Base-by-base conservation (phyloP, 2,113 vertebrate species). In the Poecile atricapillus region DNA sequence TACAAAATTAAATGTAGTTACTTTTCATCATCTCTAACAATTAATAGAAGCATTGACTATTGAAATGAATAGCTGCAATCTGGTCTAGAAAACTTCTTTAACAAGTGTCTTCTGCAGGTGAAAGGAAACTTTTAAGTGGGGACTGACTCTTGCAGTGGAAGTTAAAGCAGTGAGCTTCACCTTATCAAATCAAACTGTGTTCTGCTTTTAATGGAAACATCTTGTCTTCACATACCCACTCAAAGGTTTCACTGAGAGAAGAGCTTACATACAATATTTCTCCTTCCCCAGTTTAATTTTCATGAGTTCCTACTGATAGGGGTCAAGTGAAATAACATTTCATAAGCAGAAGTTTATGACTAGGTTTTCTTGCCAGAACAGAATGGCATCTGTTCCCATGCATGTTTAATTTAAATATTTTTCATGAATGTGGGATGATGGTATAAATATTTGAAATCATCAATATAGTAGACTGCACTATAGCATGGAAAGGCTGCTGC, bases 371-470 rank as follows among this genome's bases (percentile, higher is more conserved):
- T 97, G 90, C 94, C 89, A 96, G 95, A 95, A 95, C 88, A 96
- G 94, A 97, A 96, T 94, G 94, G 86, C 96, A 97, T 97, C 97
- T 97, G 96, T 97, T 97, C 90, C 93, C 93, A 95, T 95, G 88
- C 96, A 97, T 97, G 96, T 97, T 97, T 97, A 96, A 96, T 97
- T 97, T 96, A 97, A 97, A 95, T 96, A 96, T 95, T 96, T 97
- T 96, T 93, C 95, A 97, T 97, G 96, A 97, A 97, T 97, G 96
- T 94, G 94, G 95, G 95, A 97, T 95, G 95, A 97, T 94, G 94
- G 96, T 89, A 97, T 97, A 97, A 97, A 97, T 97, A 97, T 97
- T 97, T 97, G 95, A 97, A 97, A 96, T 97, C 96, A 97, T 97
- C 96, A 94, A 95, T 97, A 96, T 96, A 96, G 95, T 94, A 96